A percentile compares a stretch with the other conserved stretches of the same genome.
These are phyloP conservation scores for Ochotona princeps DNA, from an alignment of 2,113 vertebrate genomes.

Conservation along the genomic window DNA sequence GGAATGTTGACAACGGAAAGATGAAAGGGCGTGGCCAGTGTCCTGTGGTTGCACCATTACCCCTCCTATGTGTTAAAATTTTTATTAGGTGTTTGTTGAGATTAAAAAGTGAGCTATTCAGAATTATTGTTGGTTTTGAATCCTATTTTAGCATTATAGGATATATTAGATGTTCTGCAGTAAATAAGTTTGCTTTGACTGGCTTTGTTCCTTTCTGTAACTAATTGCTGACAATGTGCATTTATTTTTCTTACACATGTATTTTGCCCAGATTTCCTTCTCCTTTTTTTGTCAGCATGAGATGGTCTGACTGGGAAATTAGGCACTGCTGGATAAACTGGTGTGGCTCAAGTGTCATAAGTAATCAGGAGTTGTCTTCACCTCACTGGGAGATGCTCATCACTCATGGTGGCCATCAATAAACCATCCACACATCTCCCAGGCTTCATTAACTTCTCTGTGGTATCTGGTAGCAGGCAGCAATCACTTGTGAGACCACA, in stretches of 20 bases:
- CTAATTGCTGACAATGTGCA: constrained; percentile 5
- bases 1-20: not conserved
- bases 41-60: not conserved
- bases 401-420: not conserved
- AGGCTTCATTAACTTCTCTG: constrained; percentile 63
- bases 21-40: not conserved
- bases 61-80: not conserved
- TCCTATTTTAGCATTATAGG: not conserved
- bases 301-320: not conserved
- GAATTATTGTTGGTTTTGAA: constrained; percentile 1
- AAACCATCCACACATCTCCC: constrained; percentile 30
- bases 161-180: not conserved
- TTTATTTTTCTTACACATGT: not conserved
- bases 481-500: not conserved
- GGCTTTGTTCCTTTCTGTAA: constrained; percentile 36
- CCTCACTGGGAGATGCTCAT: constrained; percentile 1
- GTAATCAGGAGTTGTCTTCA: constrained; percentile 48
- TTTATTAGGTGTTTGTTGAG: not conserved
- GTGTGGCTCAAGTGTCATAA: constrained; percentile 26
- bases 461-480: not conserved
- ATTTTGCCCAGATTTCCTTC: not conserved
- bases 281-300: constrained; percentile 6
- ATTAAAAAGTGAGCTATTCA: not conserved
- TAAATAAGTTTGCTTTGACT: constrained; percentile 30
- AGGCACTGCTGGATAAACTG: constrained; percentile 26